Evolutionary conservation across 2,888 invertebrate genomes (phyloP), one percentile per base, ranked within the genome.

Genomic region (Tupiocoris notatus): DNA sequence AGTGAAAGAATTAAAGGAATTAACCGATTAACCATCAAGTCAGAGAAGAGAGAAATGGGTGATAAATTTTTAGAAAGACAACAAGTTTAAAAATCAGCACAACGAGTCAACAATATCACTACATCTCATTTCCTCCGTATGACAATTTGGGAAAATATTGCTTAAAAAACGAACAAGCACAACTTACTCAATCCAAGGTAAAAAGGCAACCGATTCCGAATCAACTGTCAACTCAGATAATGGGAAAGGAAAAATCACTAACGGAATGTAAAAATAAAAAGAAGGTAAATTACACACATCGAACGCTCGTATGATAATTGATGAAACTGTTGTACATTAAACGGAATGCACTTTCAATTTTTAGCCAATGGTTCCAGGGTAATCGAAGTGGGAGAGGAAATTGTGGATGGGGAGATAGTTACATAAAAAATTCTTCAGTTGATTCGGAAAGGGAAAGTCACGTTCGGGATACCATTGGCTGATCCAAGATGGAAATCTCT

Each of bases 401-500:
- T n/a, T n/a, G n/a, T n/a, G n/a, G n/a, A n/a, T n/a, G n/a, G n/a
- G n/a, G n/a, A n/a, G n/a, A n/a, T n/a, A n/a, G 56, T 90, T 88
- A 91, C 91, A 91, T 91, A 84, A 91, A 91, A 86, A 91, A 91
- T 86, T 91, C 91, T 86, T 89, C 89, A 80, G 91, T 90, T 85
- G 91, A 91, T 88, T 90, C 90, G 81, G 91, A 91, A 83, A 91
- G 87, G 85, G 90, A 89, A 86, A 91, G 91, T 92, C 91, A 91
- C 89, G 91, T 89, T 83, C 89, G 88, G 83, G 93, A 92, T 17
- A 83, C 83, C 78, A 83, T 82, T 56, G 93, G 93, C 81, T 93
- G 88, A 83, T 94, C 93, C 79, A 94, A 86, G 83, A 95, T 91
- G 79, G 94, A 94, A 82, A 96, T 94, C 86, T 96, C 95, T 86